A percentile compares a stretch with the other conserved stretches of the same genome.
Conservation (phyloP, 2,797 vertebrate genomes). For the Centroberyx gerrardi region DNA sequence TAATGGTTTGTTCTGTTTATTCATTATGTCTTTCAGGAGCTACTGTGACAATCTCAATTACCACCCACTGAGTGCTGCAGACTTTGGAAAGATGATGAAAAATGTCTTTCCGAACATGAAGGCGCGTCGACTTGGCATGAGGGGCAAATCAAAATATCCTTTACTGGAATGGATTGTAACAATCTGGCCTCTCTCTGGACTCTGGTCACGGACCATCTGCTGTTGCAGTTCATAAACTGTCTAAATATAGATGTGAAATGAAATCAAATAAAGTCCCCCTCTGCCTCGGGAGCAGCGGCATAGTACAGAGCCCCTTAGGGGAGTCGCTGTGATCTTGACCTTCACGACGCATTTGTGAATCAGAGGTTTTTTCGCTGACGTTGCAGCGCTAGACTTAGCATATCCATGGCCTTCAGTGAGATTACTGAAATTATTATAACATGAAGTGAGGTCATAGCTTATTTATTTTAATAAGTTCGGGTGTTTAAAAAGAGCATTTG, state of each 20-base stretch:
- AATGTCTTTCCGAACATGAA: constrained; percentile 99
- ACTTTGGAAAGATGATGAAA: constrained; percentile 99
- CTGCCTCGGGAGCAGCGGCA: constrained; percentile 66
- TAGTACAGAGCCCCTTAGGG: constrained; percentile 68
- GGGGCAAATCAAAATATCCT: constrained; percentile 99
- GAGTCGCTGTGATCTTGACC: constrained; percentile 72
- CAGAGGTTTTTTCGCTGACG: constrained; percentile 33
- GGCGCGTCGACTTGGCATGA: constrained; percentile 98
- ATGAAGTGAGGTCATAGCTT: constrained; percentile 16
- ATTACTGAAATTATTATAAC: constrained; percentile 20
- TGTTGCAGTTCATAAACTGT: constrained; percentile 82
- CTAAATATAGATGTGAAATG: constrained; percentile 89
- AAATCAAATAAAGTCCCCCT: constrained; percentile 80
- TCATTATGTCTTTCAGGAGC: constrained; percentile 88
- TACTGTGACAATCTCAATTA: constrained; percentile 99
- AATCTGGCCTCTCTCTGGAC: constrained; percentile 74
- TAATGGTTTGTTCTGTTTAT: background rate
- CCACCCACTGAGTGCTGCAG: constrained; percentile 97
- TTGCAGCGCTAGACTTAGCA: constrained; percentile 19
- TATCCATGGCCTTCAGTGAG: constrained; percentile 17
- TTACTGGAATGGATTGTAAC: constrained; percentile 78
- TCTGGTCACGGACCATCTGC: constrained; percentile 86
- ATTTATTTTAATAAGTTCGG: constrained; percentile 8
- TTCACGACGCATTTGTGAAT: constrained; percentile 54
- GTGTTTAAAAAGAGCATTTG: constrained; percentile 17